Conservation (phyloP, 2,888 invertebrate genomes). For the Eupithecia inturbata region DNA sequence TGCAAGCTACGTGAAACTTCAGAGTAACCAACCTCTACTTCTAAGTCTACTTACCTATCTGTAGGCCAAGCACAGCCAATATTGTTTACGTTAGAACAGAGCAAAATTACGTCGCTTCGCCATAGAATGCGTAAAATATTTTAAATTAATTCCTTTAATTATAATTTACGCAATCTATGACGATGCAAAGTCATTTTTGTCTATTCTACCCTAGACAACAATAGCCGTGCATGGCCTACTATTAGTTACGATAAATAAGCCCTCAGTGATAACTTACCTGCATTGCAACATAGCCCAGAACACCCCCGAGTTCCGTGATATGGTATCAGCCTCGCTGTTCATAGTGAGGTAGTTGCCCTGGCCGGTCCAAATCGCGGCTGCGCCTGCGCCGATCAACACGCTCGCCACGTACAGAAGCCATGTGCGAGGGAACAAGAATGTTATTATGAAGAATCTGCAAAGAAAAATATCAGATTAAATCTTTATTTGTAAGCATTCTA, state of each 20-base stretch:
- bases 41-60: no score
- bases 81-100: no score
- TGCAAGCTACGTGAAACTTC: no score
- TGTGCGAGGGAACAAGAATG: constrained; percentile 93
- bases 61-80: no score
- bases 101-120: no score
- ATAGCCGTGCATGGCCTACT: not conserved
- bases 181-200: no score
- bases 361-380: constrained; percentile 97
- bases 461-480: not conserved
- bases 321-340: constrained; percentile 94
- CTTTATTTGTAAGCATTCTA: not conserved
- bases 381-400: constrained; percentile 94
- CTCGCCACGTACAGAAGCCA: constrained; percentile 94
- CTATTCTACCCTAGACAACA: no score
- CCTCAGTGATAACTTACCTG: constrained; percentile 83
- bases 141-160: no score
- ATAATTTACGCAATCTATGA: no score
- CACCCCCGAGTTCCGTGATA: constrained; percentile 96
- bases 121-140: no score
- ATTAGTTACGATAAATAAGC: not conserved
- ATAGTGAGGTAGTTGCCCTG: constrained; percentile 94
- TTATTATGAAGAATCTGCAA: constrained; percentile 92
- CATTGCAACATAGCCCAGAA: constrained; percentile 98
- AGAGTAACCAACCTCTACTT: no score